Conservation (phyloP, 2,888 invertebrate genomes). For the Lobophora halterata region DNA sequence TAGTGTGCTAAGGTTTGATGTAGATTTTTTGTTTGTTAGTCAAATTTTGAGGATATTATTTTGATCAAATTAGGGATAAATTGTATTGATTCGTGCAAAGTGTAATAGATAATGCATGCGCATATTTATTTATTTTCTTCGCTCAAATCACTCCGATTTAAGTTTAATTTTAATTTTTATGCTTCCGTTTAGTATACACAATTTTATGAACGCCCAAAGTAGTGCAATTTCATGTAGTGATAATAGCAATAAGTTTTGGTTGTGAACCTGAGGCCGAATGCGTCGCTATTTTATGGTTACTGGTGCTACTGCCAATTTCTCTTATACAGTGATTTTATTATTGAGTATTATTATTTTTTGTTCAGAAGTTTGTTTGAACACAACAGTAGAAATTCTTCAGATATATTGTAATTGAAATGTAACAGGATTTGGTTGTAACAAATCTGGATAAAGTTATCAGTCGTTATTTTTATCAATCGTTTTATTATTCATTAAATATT, state of each 20-base stretch:
- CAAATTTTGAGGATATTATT: constrained; percentile 71
- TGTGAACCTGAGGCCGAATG: constrained; percentile 67
- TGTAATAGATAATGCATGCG: constrained; percentile 62
- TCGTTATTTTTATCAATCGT: constrained; percentile 15
- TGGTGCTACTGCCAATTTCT: constrained; percentile 67
- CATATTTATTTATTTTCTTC: constrained; percentile 48
- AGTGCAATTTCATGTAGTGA: constrained; percentile 75
- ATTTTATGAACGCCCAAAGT: constrained; percentile 62
- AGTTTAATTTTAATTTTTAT: constrained; percentile 56
- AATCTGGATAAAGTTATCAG: constrained; percentile 20
- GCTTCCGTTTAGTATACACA: constrained; percentile 59
- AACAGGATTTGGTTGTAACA: constrained; percentile 50
- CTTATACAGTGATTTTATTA: constrained; percentile 68
- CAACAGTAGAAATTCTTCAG: constrained; percentile 61
- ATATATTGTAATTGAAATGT: constrained; percentile 79
- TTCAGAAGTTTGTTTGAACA: constrained; percentile 64
- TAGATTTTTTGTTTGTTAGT: constrained; percentile 76
- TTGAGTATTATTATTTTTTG: constrained; percentile 72
- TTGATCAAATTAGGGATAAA: constrained; percentile 69
- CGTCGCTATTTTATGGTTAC: constrained; percentile 55
- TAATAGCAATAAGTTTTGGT: constrained; percentile 79
- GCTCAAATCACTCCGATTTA: constrained; percentile 58
- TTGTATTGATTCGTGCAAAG: constrained; percentile 54
- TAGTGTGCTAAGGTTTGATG: constrained; percentile 80
- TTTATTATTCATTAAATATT: constrained; percentile 16